Base-by-base conservation (phyloP, 2,888 invertebrate genomes). In the Noctua pronuba region DNA sequence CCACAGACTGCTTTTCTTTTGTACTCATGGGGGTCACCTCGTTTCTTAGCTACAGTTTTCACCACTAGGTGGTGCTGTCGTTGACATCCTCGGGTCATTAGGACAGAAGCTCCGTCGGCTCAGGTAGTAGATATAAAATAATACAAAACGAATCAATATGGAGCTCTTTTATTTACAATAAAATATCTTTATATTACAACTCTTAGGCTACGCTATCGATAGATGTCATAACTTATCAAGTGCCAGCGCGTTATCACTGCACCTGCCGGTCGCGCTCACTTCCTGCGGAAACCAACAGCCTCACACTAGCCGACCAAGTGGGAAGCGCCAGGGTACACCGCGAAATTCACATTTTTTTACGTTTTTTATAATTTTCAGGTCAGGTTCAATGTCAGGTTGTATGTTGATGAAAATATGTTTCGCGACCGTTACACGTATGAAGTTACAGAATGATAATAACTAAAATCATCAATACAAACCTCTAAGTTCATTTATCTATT, bases 111-210 rank as follows among this genome's bases (percentile, higher is more conserved):
- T 31, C 28, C 31, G 18, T 60, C 38, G 1, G 21, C 2, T 38
- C 16, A 8, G 24, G 21, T 62, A 16, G 10, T 28, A 35, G 16
- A 41, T 35, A 49, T 7, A 60, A 28, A 79, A 58, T 46, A 31
- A 79, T 58, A 79, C 58, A 75, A 60, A 65, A 65, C 38, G 67
- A 46, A 11, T 67, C 70, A 83, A 81, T 90, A 88, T 88, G 77
- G 86, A 90, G 86, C 90, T 90, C 88, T 91, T 92, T 92, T 93
- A 93, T 93, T 92, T 93, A 93, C 92, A 93, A 92, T 91, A 93
- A 90, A 89, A 89, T 88, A 85, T 91, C 85, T 85, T 89, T 92
- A 92, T 92, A 88, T 88, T 90, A 91, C 92, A 91, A 89, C 83
- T 83, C 86, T 90, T 87, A 89, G 21, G 44, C 72, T 88, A 88